Evolutionary conservation across 2,113 vertebrate genomes (phyloP), one percentile per base, ranked within the genome.

Genomic region (Athene noctua): DNA sequence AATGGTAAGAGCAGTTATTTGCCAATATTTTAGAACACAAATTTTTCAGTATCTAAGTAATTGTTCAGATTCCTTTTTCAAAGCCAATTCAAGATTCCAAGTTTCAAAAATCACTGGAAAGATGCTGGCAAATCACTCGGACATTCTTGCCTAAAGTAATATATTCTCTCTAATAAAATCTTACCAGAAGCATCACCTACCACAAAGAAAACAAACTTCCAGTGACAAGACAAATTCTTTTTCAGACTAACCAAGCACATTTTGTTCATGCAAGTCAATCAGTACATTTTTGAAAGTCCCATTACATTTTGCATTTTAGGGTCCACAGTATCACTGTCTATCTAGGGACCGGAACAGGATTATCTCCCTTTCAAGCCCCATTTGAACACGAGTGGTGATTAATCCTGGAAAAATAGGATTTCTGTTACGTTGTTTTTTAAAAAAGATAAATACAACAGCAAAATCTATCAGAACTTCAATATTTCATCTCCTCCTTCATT

Each of bases 371-470:
- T 52, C 49, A 52, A 81, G 58, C 15, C 19, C 15, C 6, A 2
- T 67, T 72, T 90, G 81, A 77, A 90, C 49, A 55, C 1, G 2
- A 82, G 61, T 17, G 3, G 8, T 11, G 30, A 82, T 26, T 72
- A 92, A 80, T 57, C 66, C 61, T 55, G 7, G 8, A 51, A 47
- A 84, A 77, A 26, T 0, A 0, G 10, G 29, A 9, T 4, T 22
- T 81, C 16, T 75, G 18, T 15, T 42, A 58, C 42, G n/a, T 25
- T 68, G 6, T 22, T 74, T 79, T 63, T 54, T 1, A 11, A 38
- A 70, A 67, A 73, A 40, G 4, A 27, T 40, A 92, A 87, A 42
- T 78, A 42, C 29, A 68, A 59, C 26, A 75, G 34, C 9, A 67
- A 85, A 70, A 75, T 36, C n/a, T 25, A 52, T 13, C 44, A 68